Conservation (phyloP, 1,140 invertebrate species). For the Meloidogyne exigua region DNA sequence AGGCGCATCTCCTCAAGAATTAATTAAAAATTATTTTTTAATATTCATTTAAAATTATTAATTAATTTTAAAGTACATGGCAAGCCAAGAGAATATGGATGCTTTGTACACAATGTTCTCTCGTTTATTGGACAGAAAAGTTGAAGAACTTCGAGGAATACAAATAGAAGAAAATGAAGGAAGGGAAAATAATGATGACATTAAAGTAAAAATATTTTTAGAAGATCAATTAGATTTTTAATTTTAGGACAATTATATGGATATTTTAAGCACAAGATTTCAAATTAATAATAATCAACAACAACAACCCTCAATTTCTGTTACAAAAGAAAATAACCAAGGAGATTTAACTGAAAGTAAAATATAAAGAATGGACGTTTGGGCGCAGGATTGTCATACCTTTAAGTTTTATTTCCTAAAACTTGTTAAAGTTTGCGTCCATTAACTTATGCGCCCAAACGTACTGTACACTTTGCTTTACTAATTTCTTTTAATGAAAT, state of each 20-base stretch:
- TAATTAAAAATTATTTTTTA: not conserved
- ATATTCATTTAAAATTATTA: not conserved
- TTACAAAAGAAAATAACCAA: not conserved
- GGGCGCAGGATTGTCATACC: not conserved
- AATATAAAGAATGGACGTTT: too few relatives aligned
- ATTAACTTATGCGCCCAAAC: too few relatives aligned
- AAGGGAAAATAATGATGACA: slow-evolving; percentile 16
- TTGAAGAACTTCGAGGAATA: slow-evolving; percentile 22
- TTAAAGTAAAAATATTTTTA: slow-evolving; percentile 11
- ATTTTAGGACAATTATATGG: slow-evolving; percentile 25
- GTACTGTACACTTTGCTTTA: too few relatives aligned
- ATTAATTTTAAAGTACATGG: slow-evolving; percentile 32
- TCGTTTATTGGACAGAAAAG: slow-evolving; percentile 38
- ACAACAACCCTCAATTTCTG: not conserved
- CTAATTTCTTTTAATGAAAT: too few relatives aligned
- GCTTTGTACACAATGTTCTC: slow-evolving; percentile 43
- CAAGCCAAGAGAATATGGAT: slow-evolving; percentile 42
- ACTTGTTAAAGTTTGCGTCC: too few relatives aligned
- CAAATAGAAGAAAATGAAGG: not conserved
- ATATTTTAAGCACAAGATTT: slow-evolving; percentile 12
- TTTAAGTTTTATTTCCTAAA: not conserved
- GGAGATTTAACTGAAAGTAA: too few relatives aligned
- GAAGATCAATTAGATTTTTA: not conserved
- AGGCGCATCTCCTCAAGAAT: not conserved
- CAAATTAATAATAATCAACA: not conserved